phyloP scores from a whole-genome alignment of 2,797 vertebrate genomes.

The Mycteria americana region DNA sequence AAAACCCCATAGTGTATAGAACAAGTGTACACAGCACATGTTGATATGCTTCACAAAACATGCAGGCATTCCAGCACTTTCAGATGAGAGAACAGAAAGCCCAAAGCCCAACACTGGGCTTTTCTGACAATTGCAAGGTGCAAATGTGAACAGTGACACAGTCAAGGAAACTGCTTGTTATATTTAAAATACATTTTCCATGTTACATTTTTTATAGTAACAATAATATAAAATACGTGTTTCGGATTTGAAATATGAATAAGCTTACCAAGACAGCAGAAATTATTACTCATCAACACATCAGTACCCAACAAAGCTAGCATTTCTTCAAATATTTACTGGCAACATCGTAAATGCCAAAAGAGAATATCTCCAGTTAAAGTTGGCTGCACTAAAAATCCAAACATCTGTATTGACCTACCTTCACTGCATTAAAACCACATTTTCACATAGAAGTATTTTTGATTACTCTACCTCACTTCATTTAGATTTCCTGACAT shows the following conservation, averaged over 20 bases:
- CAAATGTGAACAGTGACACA: neutral
- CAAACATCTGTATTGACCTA: neutral
- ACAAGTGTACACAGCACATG: neutral
- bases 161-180: neutral
- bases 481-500: slow-evolving; percentile 32
- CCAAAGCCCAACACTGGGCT: neutral
- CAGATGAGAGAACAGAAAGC: neutral
- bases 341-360: neutral
- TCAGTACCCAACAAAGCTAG: neutral
- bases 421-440: neutral
- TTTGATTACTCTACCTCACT: slow-evolving; percentile 37
- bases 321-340: neutral
- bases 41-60: neutral
- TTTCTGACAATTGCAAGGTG: neutral
- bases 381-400: neutral
- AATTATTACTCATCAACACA: neutral
- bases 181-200: neutral
- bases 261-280: neutral
- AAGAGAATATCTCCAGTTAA: neutral
- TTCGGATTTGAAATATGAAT: neutral
- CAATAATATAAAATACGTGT: neutral
- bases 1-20: neutral
- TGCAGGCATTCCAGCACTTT: neutral
- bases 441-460: neutral
- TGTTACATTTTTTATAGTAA: neutral